These are phyloP conservation scores for Conus canariensis DNA, from an alignment of 2,888 invertebrate species.

Conservation along the genomic window DNA sequence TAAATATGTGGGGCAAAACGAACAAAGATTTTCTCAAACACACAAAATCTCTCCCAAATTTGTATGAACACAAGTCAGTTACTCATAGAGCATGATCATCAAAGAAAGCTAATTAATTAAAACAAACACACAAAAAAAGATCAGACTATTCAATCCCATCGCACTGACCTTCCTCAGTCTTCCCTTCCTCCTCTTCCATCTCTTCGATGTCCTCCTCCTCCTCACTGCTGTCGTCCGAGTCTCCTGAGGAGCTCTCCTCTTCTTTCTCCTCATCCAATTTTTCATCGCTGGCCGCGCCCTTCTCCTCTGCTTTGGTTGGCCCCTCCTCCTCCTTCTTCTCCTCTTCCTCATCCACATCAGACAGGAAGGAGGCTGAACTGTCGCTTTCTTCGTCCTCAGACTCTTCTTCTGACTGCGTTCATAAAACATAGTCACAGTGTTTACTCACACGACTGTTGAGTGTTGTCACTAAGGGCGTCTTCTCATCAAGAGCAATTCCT, in stretches of 20 bases:
- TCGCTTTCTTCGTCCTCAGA: slow-evolving; percentile 29
- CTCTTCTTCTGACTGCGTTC: slow-evolving; percentile 37
- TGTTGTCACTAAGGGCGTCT: background rate
- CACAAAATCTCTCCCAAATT: background rate
- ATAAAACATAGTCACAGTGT: background rate
- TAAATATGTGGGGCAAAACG: background rate
- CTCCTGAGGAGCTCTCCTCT: background rate
- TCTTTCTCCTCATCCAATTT: background rate
- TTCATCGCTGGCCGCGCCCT: slow-evolving; percentile 39
- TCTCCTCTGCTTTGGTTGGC: slow-evolving; percentile 34
- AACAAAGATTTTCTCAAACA: background rate
- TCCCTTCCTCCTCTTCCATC: slow-evolving; percentile 25
- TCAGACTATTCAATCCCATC: background rate
- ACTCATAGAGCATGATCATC: background rate
- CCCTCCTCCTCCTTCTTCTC: slow-evolving; percentile 33
- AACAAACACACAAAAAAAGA: background rate
- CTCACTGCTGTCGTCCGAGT: slow-evolving; percentile 5
- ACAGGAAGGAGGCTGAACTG: slow-evolving; percentile 35
- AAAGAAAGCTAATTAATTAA: background rate
- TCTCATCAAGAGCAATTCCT: background rate
- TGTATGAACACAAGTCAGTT: background rate
- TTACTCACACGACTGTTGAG: too few relatives aligned
- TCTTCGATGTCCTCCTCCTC: slow-evolving; percentile 36
- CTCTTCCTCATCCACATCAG: slow-evolving; percentile 39
- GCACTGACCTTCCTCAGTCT: slow-evolving; percentile 6